phyloP scores from a whole-genome alignment of 2,797 vertebrate species.

The Protosalanx chinensis region DNA sequence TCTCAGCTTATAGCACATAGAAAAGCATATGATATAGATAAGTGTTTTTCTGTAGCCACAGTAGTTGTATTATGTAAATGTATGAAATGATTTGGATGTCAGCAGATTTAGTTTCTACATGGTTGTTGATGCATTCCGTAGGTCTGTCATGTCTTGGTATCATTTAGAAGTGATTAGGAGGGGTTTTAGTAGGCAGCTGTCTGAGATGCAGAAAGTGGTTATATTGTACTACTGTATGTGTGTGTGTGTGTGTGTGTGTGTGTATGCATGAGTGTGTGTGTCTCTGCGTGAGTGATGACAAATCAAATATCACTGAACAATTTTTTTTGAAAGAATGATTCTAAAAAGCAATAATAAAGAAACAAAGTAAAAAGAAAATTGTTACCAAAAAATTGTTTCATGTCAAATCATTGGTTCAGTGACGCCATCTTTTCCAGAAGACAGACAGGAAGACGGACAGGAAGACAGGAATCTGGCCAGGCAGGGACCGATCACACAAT shows the following conservation, averaged over 20 bases:
- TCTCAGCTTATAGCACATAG: constrained; percentile 55
- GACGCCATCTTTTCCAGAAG: background rate
- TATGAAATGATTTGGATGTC: constrained; percentile 33
- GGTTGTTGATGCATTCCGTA: constrained; percentile 30
- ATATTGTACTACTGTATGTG: constrained; percentile 1
- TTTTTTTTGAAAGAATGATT: constrained; percentile 39
- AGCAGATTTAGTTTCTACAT: constrained; percentile 48
- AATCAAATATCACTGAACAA: constrained; percentile 25
- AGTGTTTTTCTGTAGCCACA: constrained; percentile 48
- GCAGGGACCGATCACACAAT: background rate
- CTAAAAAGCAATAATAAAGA: constrained; percentile 73
- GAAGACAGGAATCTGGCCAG: too few species aligned
- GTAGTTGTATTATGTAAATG: constrained; percentile 48
- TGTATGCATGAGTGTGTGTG: constrained; percentile 27
- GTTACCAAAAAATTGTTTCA: constrained; percentile 34
- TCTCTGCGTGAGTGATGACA: constrained; percentile 47
- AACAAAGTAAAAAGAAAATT: constrained; percentile 59
- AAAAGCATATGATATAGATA: constrained; percentile 53
- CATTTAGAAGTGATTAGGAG: constrained; percentile 32
- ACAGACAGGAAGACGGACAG: background rate
- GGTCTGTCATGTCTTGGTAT: constrained; percentile 23
- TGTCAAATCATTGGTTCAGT: constrained; percentile 34
- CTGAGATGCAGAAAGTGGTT: constrained; percentile 38
- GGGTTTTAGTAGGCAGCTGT: constrained; percentile 66
- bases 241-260: constrained; percentile 29